Percentiles rank a stretch among this genome's conserved stretches.
These are phyloP conservation scores for Centroberyx gerrardi DNA, from an alignment of 2,797 vertebrate species.

Conservation along the genomic window DNA sequence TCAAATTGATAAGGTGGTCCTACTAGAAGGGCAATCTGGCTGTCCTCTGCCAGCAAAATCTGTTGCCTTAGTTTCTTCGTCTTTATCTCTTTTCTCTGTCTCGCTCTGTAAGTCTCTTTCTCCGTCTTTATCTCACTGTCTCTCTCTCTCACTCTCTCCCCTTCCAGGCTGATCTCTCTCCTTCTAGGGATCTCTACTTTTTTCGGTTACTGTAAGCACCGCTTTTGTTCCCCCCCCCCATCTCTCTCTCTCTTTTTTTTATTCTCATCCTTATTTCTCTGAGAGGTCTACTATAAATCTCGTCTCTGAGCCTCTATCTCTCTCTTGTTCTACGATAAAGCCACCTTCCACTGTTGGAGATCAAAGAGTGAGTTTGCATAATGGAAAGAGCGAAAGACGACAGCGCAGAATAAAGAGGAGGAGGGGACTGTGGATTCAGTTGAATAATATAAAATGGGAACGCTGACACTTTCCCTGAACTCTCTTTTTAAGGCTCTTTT, in stretches of 20 bases:
- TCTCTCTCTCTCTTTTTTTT: conserved; percentile 23
- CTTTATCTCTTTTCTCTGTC: conserved; percentile 12
- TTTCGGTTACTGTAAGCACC: conserved; percentile 28
- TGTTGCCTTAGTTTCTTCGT: conserved; percentile 47
- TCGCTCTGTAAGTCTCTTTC: conserved; percentile 29
- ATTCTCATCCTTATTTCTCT: conserved; percentile 55
- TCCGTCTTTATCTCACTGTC: conserved; percentile 41
- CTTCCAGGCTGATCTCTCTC: background rate
- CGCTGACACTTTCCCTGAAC: conserved; percentile 71
- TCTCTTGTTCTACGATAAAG: conserved; percentile 74
- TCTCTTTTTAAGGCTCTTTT: conserved; percentile 63
- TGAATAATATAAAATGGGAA: conserved; percentile 67
- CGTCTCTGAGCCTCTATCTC: conserved; percentile 60
- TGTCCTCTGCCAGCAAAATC: conserved; percentile 70
- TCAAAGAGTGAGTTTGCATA: conserved; percentile 78
- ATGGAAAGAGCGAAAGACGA: conserved; percentile 48
- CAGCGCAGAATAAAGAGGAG: conserved; percentile 43
- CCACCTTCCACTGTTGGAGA: conserved; percentile 71
- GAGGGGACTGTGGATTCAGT: conserved; percentile 57
- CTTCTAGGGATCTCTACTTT: background rate
- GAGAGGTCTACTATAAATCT: conserved; percentile 37
- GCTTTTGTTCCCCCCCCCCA: background rate
- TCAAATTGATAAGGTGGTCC: conserved; percentile 84
- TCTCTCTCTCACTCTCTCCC: background rate
- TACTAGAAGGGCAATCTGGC: conserved; percentile 76